Percentiles rank a stretch among this genome's conserved stretches.
Evolutionary conservation across 2,113 vertebrate species (phyloP).

Genomic region (Dendropsophus ebraccatus): DNA sequence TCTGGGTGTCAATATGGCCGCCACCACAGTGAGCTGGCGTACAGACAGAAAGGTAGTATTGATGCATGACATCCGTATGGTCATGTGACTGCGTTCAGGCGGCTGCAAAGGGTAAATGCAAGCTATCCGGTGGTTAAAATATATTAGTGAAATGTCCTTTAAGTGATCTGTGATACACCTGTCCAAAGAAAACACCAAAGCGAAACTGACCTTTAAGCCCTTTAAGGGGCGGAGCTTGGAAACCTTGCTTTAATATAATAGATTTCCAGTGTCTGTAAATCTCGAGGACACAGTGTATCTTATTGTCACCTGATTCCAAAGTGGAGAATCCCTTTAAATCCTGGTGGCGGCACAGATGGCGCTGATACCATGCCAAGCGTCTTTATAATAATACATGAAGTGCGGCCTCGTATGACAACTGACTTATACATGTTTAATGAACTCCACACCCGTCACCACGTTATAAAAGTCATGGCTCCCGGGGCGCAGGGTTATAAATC

Average conservation of each 20-base stretch:
- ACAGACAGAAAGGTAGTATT: neutral
- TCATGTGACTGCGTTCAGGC: too few species aligned
- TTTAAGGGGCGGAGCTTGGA: neutral
- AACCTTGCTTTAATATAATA: too few species aligned
- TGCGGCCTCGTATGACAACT: conserved; percentile 6
- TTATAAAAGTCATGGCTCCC: conserved; percentile 26
- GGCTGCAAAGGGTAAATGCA: too few species aligned
- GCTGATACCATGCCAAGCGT: conserved; percentile 24
- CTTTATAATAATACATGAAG: neutral
- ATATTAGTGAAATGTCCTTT: neutral
- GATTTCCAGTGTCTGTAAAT: neutral
- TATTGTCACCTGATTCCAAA: neutral
- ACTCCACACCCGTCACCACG: conserved; percentile 17
- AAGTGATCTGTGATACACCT: neutral
- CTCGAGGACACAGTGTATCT: neutral
- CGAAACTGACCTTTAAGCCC: neutral
- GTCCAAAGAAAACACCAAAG: neutral
- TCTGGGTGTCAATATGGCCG: neutral
- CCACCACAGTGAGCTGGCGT: too few species aligned
- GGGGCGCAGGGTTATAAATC: conserved; percentile 25
- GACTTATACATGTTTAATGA: conserved; percentile 35
- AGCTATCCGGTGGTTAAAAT: too few species aligned
- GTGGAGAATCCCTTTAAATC: conserved; percentile 6
- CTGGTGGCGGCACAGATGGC: conserved; percentile 26
- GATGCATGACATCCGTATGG: too few species aligned